These are phyloP conservation scores for Ganaspis sp. DNA, from an alignment of 1,140 invertebrate genomes.

Conservation along the genomic window DNA sequence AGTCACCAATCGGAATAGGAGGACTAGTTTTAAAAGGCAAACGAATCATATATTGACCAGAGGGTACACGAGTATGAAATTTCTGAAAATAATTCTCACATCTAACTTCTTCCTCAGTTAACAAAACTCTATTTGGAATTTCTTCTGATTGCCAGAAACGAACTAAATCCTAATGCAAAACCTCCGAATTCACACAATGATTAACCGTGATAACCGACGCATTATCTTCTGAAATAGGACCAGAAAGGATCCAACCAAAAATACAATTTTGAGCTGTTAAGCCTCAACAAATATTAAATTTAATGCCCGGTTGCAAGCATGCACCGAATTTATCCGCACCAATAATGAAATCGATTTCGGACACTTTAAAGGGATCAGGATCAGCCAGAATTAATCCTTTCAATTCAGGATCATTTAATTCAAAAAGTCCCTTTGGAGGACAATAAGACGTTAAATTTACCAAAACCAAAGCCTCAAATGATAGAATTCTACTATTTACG, in stretches of 20 bases:
- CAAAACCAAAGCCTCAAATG: conserved; percentile 17
- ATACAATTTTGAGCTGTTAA: conserved; percentile 43
- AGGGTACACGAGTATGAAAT: neutral
- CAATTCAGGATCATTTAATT: conserved; percentile 22
- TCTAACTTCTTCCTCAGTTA: neutral
- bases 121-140: neutral
- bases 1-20: neutral
- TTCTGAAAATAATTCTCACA: neutral
- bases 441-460: conserved; percentile 31
- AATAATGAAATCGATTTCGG: conserved; percentile 35
- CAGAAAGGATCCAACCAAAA: conserved; percentile 45
- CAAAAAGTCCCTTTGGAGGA: neutral
- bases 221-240: neutral
- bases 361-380: neutral
- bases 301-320: conserved; percentile 30
- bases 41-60: neutral
- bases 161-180: neutral
- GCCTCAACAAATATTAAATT: neutral
- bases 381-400: conserved; percentile 38
- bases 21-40: neutral
- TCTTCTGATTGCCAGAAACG: neutral
- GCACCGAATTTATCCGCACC: conserved; percentile 36
- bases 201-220: too few relatives aligned
- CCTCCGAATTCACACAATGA: neutral
- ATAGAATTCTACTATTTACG: neutral